These are phyloP conservation scores for Rattus norvegicus DNA, from an alignment of 2,113 vertebrate species.

Conservation along the genomic window GRCr8 NC_086036.1:5621501-5622000, in stretches of 20 bases:
- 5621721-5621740: not conserved
- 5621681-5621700: not conserved
- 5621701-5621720: not conserved
- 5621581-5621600: not conserved
- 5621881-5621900: not conserved
- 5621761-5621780: not conserved
- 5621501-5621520: too few relatives aligned
- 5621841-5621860: too few relatives aligned
- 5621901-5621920: not conserved
- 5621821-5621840: not conserved
- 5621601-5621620: not conserved
- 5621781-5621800: not conserved
- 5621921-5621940: not conserved
- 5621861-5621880: not conserved
- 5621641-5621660: constrained; percentile 19
- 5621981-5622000: not conserved
- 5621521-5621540: not conserved
- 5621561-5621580: not conserved
- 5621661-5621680: constrained; percentile 12
- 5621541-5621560: not conserved
- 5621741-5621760: not conserved
- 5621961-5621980: not conserved
- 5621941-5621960: not conserved
- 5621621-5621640: not conserved
- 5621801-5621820: too few relatives aligned